Conservation (phyloP, 2,888 invertebrate genomes). For the Eutolmus rufibarbis region DNA sequence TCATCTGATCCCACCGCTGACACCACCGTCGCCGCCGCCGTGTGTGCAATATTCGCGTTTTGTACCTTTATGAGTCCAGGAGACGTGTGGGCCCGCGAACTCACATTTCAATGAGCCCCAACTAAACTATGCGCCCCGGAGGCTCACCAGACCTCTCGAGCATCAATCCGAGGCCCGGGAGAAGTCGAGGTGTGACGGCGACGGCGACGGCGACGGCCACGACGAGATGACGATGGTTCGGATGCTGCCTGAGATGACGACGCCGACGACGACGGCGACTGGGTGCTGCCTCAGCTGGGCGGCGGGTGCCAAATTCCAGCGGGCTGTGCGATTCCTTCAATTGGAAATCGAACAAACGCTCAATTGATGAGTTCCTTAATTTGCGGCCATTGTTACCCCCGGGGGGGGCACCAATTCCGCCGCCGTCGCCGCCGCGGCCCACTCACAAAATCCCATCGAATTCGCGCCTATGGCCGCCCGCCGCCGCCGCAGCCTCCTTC, state of each 20-base stretch:
- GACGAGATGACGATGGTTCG: neutral
- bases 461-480: neutral
- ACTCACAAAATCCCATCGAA: neutral
- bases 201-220: neutral
- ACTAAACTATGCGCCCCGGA: neutral
- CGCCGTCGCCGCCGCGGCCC: neutral
- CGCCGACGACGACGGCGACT: neutral
- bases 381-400: conserved; percentile 37
- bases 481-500: neutral
- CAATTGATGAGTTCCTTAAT: conserved; percentile 41
- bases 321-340: conserved; percentile 25
- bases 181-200: neutral
- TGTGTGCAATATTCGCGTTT: conserved; percentile 31
- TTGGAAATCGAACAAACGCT: conserved; percentile 2
- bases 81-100: conserved; percentile 20
- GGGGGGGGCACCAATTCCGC: neutral
- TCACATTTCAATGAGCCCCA: conserved; percentile 20
- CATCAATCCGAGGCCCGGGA: neutral
- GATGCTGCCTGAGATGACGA: neutral
- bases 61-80: conserved; percentile 9
- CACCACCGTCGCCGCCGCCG: neutral
- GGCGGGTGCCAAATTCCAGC: conserved; percentile 6
- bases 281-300: neutral
- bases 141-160: neutral
- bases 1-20: neutral